Conservation (phyloP, 2,113 vertebrate genomes). For the Mastomys natalensis region DNA sequence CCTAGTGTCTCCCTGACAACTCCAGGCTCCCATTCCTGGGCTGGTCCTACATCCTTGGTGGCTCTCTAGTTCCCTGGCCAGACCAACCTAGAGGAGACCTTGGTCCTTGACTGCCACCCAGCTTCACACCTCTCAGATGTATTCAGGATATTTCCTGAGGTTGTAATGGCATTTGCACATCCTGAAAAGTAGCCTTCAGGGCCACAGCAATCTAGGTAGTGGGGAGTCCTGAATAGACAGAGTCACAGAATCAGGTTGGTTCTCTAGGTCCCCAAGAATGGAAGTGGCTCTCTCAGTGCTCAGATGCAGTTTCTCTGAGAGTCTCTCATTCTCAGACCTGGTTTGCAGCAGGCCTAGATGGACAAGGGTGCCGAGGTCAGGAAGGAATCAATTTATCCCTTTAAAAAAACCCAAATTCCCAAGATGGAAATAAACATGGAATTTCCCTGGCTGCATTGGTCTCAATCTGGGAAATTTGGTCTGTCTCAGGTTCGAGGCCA, state of each 20-base stretch:
- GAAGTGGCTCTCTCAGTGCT: not conserved
- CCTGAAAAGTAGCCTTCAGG: not conserved
- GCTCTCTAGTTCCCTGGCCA: not conserved
- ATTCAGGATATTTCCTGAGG: not conserved
- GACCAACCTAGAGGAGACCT: not conserved
- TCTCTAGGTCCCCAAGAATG: not conserved
- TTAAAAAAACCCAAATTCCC: not conserved
- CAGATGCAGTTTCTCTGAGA: not conserved
- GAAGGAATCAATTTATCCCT: no score
- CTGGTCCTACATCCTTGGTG: not conserved
- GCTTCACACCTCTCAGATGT: not conserved
- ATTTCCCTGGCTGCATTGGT: not conserved
- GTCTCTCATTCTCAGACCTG: not conserved
- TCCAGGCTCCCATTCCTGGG: no score
- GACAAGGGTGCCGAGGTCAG: not conserved
- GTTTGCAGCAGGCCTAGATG: not conserved
- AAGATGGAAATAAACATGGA: not conserved
- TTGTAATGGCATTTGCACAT: not conserved
- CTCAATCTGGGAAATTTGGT: not conserved
- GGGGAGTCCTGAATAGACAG: not conserved
- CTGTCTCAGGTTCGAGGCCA: not conserved
- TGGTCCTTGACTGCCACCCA: not conserved
- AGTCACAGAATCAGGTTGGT: not conserved
- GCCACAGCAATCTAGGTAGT: not conserved
- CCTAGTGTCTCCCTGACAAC: not conserved